Evolutionary conservation across 1,140 invertebrate species (phyloP), one percentile per base, ranked within the genome.

Genomic region (Ostrea denselamellosa): DNA sequence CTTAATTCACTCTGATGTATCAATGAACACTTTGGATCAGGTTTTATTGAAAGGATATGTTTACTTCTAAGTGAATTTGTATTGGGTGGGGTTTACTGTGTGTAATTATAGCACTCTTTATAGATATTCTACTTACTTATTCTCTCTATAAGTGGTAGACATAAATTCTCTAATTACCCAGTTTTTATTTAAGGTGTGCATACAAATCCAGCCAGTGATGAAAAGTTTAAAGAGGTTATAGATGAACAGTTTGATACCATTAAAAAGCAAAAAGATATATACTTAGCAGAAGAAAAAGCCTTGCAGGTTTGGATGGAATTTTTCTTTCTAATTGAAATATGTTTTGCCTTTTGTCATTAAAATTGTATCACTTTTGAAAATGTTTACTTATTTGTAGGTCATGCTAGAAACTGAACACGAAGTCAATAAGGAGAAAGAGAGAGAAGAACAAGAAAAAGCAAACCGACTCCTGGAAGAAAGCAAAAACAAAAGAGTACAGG

Each of bases 371-470:
- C 34, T 44, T 44, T 5, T 44, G 34, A 44, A 44, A 44, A 44
- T 44, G 34, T 44, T 34, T 8, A 34, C 14, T 81, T 22, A n/a
- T 81, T 81, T 83, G 14, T 44, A 95, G 85, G 94, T 94, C 0
- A 95, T 96, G 93, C 89, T 96, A 19, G 92, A 95, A 53, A 92
- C 94, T 22, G 94, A 93, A 83, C 91, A 93, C 68, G 91, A 92
- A 87, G 93, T 90, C 34, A 91, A 85, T 17, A 86, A 87, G 53
- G 91, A 92, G 89, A 89, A 88, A 87, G 90, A 91, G 34, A 86
- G 89, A 56, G 90, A 90, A 81, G 25, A 88, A 44, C 34, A 62
- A 22, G 14, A 87, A 56, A 77, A 84, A 65, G 82, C 54, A 8
- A 28, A 88, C 77, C 83, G 54, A 25, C 86, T 68, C 56, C 90